A percentile compares a stretch with the other conserved stretches of the same genome.
phyloP scores from a whole-genome alignment of 92 coral and sea anemone genomes.

The Phenganax stokvisi region DNA sequence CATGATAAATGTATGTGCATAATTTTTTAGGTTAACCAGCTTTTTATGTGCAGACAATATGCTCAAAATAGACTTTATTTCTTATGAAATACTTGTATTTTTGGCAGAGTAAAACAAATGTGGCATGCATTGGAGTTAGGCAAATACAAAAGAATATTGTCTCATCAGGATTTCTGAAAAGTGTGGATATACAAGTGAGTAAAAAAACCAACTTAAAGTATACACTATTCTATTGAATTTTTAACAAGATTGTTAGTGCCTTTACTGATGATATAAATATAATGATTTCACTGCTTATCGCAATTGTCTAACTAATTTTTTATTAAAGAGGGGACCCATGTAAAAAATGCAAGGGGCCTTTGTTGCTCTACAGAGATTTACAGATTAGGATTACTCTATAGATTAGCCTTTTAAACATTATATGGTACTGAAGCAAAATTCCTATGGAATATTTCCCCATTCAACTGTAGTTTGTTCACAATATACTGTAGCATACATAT shows the following conservation, averaged over 20 bases:
- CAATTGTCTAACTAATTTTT: no score
- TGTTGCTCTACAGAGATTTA: no score
- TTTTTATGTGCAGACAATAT: neutral
- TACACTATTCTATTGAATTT: neutral
- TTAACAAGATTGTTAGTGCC: neutral
- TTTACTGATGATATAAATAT: neutral
- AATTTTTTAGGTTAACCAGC: neutral
- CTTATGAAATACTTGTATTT: neutral
- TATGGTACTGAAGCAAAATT: no score
- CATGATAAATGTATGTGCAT: neutral
- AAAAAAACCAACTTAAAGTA: neutral
- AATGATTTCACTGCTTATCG: no score
- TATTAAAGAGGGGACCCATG: no score
- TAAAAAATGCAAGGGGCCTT: no score
- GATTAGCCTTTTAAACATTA: no score
- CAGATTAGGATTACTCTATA: no score
- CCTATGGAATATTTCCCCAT: no score
- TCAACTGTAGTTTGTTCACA: no score
- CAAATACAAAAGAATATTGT: slow-evolving; percentile 33
- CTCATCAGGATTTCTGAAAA: slow-evolving; percentile 25
- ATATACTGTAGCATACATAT: neutral
- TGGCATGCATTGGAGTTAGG: slow-evolving; percentile 28
- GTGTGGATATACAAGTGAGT: slow-evolving; percentile 26
- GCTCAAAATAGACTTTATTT: neutral
- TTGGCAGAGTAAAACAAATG: slow-evolving; percentile 34